phyloP scores from a whole-genome alignment of 1,140 invertebrate species.

The Holcopasites calliopsidis region DNA sequence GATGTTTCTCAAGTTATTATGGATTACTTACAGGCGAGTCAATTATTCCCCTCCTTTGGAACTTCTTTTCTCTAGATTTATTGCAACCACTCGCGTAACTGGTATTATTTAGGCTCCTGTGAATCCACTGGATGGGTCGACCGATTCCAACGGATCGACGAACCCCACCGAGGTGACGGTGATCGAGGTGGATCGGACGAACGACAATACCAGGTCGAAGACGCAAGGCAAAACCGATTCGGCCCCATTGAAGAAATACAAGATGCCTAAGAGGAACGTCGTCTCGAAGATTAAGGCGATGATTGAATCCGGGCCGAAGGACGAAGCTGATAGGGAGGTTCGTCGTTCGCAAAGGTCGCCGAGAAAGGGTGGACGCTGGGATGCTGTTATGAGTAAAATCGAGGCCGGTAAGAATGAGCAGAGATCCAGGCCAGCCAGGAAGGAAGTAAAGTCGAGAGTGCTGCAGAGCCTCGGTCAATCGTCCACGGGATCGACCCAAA shows the following conservation, averaged over 20 bases:
- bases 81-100: neutral
- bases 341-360: slow-evolving; percentile 68
- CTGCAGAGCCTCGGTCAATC: slow-evolving; percentile 71
- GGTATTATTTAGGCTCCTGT: slow-evolving; percentile 23
- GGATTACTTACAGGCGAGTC: slow-evolving; percentile 64
- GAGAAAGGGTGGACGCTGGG: slow-evolving; percentile 84
- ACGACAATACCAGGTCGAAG: slow-evolving; percentile 44
- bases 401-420: slow-evolving; percentile 86
- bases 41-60: neutral
- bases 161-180: slow-evolving; percentile 56
- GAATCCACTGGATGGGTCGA: slow-evolving; percentile 55
- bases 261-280: slow-evolving; percentile 88
- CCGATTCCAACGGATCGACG: slow-evolving; percentile 56
- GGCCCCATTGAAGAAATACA: slow-evolving; percentile 83
- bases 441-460: slow-evolving; percentile 91
- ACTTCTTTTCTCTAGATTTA: neutral
- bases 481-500: slow-evolving; percentile 59
- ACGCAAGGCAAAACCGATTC: slow-evolving; percentile 64
- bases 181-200: slow-evolving; percentile 79
- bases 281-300: slow-evolving; percentile 87
- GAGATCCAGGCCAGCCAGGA: slow-evolving; percentile 84
- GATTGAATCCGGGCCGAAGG: slow-evolving; percentile 80
- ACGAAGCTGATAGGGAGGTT: slow-evolving; percentile 73
- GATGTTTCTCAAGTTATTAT: slow-evolving; percentile 51
- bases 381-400: slow-evolving; percentile 90